A percentile compares a stretch with the other conserved stretches of the same genome.
Evolutionary conservation across 2,113 vertebrate species (phyloP).

Genomic region (Plestiodon gilberti): DNA sequence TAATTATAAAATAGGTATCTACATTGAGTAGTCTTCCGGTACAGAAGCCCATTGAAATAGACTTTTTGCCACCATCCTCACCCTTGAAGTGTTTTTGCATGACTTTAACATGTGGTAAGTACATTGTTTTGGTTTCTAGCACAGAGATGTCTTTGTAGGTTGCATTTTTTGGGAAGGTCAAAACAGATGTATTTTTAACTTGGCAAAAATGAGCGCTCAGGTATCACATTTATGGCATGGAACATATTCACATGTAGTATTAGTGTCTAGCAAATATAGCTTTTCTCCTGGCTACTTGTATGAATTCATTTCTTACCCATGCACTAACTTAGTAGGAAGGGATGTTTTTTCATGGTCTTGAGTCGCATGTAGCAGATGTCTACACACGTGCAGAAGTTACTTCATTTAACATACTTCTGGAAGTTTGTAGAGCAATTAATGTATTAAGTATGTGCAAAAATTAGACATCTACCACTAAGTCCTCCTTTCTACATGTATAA

Average conservation of each 20-base stretch:
- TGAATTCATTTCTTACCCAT: background rate
- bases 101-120: background rate
- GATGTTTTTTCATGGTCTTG: no score
- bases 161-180: background rate
- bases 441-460: no score
- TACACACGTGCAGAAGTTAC: no score
- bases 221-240: background rate
- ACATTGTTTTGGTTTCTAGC: background rate
- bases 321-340: no score
- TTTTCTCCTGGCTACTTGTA: no score
- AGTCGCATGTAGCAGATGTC: no score
- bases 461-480: no score
- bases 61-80: background rate
- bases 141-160: background rate
- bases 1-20: conserved; percentile 46
- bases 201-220: background rate
- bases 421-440: no score
- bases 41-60: conserved; percentile 66
- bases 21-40: conserved; percentile 69
- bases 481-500: no score
- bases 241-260: background rate
- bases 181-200: background rate
- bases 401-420: no score
- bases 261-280: background rate
- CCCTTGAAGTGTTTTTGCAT: background rate